A percentile compares a stretch with the other conserved stretches of the same genome.
Conservation (phyloP, 2,888 invertebrate genomes). For the Girardia tigrina region DNA sequence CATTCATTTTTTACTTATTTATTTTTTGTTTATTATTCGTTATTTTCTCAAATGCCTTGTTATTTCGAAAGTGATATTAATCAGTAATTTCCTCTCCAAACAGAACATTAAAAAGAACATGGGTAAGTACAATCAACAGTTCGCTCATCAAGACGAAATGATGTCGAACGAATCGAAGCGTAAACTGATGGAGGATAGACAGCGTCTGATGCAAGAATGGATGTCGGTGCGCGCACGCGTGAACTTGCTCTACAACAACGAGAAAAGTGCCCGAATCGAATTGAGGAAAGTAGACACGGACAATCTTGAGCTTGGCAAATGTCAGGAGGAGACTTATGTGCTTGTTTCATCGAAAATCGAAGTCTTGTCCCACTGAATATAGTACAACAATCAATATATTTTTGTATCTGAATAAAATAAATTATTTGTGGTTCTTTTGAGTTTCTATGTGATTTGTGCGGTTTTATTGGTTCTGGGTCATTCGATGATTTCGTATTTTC, state of each 20-base stretch:
- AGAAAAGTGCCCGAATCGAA: not conserved
- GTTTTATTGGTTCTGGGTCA: too few relatives aligned
- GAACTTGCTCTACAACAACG: not conserved
- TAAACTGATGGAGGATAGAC: slow-evolving; percentile 14
- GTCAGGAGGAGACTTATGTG: not conserved
- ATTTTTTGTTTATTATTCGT: too few relatives aligned
- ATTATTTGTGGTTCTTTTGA: too few relatives aligned
- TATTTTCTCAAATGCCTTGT: too few relatives aligned
- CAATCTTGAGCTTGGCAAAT: slow-evolving; percentile 11
- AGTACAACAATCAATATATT: too few relatives aligned
- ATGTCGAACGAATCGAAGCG: slow-evolving; percentile 4
- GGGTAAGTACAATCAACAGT: not conserved
- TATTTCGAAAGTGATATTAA: too few relatives aligned
- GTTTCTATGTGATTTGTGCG: too few relatives aligned
- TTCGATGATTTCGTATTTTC: too few relatives aligned
- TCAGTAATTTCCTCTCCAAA: too few relatives aligned
- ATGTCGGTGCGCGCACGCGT: not conserved
- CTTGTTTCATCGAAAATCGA: not conserved
- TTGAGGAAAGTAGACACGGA: not conserved
- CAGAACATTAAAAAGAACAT: slow-evolving; percentile 18
- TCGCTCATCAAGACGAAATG: slow-evolving; percentile 9
- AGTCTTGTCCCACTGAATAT: not conserved
- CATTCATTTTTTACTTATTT: too few relatives aligned
- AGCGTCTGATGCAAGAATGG: not conserved
- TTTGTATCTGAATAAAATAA: too few relatives aligned